Conservation (phyloP, 2,888 invertebrate species). For the Autographa pulchrina region DNA sequence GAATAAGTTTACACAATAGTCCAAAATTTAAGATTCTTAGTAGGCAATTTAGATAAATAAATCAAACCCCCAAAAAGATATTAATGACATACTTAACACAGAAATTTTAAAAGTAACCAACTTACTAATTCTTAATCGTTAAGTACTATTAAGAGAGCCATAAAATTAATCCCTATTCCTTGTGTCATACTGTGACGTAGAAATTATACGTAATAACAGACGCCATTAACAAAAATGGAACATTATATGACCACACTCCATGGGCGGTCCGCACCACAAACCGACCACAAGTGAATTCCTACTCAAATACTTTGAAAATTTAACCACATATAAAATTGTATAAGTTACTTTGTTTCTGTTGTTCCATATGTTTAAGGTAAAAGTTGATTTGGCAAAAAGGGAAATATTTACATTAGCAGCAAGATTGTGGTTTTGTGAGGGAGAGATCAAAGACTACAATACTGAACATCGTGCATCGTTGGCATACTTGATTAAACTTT, state of each 20-base stretch:
- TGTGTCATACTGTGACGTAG: constrained; percentile 53
- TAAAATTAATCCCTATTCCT: constrained; percentile 50
- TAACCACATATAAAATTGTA: constrained; percentile 38
- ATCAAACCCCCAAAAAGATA: neutral
- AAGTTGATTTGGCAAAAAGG: constrained; percentile 28
- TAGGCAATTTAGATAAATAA: neutral
- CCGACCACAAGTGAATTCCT: constrained; percentile 54
- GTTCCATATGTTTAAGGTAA: constrained; percentile 22
- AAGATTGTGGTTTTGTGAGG: neutral
- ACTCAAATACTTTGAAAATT: constrained; percentile 47
- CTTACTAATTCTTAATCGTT: constrained; percentile 11
- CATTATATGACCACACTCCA: constrained; percentile 37
- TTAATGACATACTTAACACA: neutral
- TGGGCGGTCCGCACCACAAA: constrained; percentile 59
- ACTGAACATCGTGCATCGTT: neutral
- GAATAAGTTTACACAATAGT: too few relatives aligned
- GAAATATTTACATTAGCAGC: constrained; percentile 27
- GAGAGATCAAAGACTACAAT: neutral
- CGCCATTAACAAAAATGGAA: constrained; percentile 55
- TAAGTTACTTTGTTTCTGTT: constrained; percentile 37
- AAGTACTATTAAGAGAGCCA: constrained; percentile 37
- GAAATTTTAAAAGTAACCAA: neutral
- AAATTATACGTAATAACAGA: constrained; percentile 30
- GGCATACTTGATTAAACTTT: too few relatives aligned
- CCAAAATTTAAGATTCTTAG: too few relatives aligned